Conservation (phyloP, 2,888 invertebrate genomes). For the Plagiodera versicolora region DNA sequence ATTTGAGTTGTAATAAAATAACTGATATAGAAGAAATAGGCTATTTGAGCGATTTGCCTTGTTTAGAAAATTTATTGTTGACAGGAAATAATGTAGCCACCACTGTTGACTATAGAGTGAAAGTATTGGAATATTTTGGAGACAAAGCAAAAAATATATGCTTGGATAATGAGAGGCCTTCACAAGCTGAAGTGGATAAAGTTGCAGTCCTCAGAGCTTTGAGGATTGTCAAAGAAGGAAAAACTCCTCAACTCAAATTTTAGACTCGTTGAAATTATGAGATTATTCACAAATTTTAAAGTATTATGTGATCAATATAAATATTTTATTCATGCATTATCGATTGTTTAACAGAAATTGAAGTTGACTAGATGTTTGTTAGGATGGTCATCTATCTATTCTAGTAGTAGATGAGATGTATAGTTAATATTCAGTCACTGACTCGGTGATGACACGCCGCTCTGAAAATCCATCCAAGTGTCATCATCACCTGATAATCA, state of each 20-base stretch:
- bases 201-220: slow-evolving; percentile 89
- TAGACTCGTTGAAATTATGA: neutral
- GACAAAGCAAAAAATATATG: slow-evolving; percentile 80
- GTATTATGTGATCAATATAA: no score
- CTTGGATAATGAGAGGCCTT: slow-evolving; percentile 85
- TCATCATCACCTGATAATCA: no score
- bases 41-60: slow-evolving; percentile 78
- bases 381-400: no score
- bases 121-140: slow-evolving; percentile 86
- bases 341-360: no score
- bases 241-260: slow-evolving; percentile 34
- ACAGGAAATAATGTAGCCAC: slow-evolving; percentile 89
- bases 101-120: slow-evolving; percentile 85
- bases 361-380: no score
- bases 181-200: slow-evolving; percentile 87
- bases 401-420: no score
- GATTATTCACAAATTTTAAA: no score
- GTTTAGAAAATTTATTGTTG: slow-evolving; percentile 82
- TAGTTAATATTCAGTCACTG: no score
- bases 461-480: no score
- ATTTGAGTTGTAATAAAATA: slow-evolving; percentile 85
- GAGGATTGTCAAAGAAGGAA: slow-evolving; percentile 65
- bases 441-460: no score
- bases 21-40: slow-evolving; percentile 79
- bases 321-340: no score